phyloP scores from a whole-genome alignment of 2,797 vertebrate species.

The Acridotheres tristis region DNA sequence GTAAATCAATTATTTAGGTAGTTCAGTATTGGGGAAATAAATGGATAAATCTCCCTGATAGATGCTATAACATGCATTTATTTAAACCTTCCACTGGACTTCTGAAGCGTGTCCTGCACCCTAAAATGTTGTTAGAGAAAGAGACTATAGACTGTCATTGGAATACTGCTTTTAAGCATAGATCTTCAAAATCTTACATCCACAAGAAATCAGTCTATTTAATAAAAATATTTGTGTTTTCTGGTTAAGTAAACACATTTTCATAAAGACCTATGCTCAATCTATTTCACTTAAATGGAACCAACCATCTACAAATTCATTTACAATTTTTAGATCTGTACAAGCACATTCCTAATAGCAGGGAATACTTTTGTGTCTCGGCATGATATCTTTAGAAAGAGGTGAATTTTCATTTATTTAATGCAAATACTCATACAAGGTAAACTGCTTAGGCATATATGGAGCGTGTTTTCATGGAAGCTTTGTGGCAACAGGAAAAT shows the following conservation, averaged over 20 bases:
- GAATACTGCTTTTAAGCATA: conserved; percentile 35
- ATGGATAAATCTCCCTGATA: not conserved
- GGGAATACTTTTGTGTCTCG: conserved; percentile 75
- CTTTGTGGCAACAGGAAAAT: conserved; percentile 75
- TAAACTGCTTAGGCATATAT: conserved; percentile 75
- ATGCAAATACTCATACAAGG: conserved; percentile 77
- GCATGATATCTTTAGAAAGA: conserved; percentile 72
- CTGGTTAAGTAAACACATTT: conserved; percentile 76
- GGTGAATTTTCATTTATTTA: conserved; percentile 79
- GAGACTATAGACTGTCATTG: not conserved
- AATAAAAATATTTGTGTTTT: conserved; percentile 74
- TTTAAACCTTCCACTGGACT: not conserved
- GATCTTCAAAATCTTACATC: conserved; percentile 48
- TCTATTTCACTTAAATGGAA: conserved; percentile 76
- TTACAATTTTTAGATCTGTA: conserved; percentile 76
- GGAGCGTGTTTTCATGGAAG: conserved; percentile 71
- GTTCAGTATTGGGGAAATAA: conserved; percentile 21
- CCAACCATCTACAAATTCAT: conserved; percentile 80
- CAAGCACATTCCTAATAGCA: conserved; percentile 73
- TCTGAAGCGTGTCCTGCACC: not conserved
- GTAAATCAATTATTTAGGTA: conserved; percentile 3
- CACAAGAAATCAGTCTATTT: conserved; percentile 47
- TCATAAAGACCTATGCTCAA: conserved; percentile 68
- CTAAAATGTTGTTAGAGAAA: not conserved
- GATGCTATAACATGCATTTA: not conserved